Evolutionary conservation across 2,888 invertebrate species (phyloP).

Genomic region (Elysia crispata): DNA sequence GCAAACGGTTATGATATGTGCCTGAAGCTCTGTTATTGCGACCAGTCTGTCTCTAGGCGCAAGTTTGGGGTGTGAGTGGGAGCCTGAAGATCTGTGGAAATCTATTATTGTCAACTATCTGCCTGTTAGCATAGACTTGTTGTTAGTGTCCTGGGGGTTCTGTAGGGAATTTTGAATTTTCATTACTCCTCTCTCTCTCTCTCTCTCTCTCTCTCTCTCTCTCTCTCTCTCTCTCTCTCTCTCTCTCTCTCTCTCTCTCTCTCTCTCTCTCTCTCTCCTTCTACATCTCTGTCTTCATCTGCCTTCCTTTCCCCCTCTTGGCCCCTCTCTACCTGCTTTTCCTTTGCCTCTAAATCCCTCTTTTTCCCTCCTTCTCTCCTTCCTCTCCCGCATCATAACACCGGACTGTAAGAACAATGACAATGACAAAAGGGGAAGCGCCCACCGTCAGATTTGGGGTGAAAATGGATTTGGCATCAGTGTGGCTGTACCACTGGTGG

Average conservation of each 20-base stretch:
- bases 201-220: slow-evolving; percentile 10
- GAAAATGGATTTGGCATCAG: slow-evolving; percentile 46
- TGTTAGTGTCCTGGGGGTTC: too few relatives aligned
- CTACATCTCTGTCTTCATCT: not conserved
- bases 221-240: not conserved
- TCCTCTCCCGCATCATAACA: not conserved
- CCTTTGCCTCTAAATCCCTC: not conserved
- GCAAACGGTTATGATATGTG: too few relatives aligned
- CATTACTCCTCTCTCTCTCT: not conserved
- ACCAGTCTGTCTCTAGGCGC: too few relatives aligned
- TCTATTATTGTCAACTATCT: too few relatives aligned
- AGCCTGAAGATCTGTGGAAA: too few relatives aligned
- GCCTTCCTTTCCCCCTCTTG: not conserved
- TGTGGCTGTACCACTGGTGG: slow-evolving; percentile 33
- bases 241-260: not conserved
- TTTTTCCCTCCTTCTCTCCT: not conserved
- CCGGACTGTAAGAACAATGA: not conserved
- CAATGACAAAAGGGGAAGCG: not conserved
- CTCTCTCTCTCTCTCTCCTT: not conserved
- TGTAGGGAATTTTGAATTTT: too few relatives aligned
- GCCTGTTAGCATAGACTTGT: too few relatives aligned
- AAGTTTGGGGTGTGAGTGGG: too few relatives aligned
- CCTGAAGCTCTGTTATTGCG: too few relatives aligned
- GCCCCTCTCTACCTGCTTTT: not conserved
- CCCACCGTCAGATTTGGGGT: slow-evolving; percentile 34